A percentile compares a stretch with the other conserved stretches of the same genome.
These are phyloP conservation scores for Mustelus asterias DNA, from an alignment of 2,113 vertebrate species.

Conservation along the genomic window DNA sequence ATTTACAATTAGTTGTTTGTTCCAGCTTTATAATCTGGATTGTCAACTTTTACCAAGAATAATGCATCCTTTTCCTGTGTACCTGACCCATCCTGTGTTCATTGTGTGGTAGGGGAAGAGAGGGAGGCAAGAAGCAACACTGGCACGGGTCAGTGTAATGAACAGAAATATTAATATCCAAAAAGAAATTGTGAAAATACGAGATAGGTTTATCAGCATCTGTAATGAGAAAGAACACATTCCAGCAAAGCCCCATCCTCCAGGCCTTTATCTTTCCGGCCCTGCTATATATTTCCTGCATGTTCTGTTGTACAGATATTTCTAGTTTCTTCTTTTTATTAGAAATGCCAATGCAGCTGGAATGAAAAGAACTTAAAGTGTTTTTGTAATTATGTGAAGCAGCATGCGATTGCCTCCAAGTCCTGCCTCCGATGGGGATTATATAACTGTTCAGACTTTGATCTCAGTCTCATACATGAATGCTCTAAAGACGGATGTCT, in stretches of 20 bases:
- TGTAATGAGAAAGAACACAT: neutral
- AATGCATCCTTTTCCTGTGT: neutral
- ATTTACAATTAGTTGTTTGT: neutral
- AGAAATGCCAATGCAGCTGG: neutral
- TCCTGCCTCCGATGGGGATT: neutral
- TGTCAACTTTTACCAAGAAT: neutral
- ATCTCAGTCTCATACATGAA: neutral
- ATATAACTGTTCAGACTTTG: neutral
- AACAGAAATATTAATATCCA: neutral
- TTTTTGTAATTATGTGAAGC: neutral
- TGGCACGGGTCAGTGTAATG: neutral
- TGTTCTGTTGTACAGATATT: neutral
- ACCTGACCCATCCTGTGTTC: neutral
- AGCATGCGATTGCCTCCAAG: neutral
- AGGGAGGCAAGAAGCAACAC: neutral
- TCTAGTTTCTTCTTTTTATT: neutral
- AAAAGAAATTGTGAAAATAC: neutral
- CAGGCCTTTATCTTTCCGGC: neutral
- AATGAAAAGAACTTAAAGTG: neutral
- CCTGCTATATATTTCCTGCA: neutral
- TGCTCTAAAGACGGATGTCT: neutral
- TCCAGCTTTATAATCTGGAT: neutral
- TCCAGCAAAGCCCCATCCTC: neutral
- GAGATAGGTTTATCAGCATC: neutral
- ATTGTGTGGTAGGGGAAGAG: neutral